Evolutionary conservation across 2,888 invertebrate genomes (phyloP).

Genomic region (Neoascia interrupta): DNA sequence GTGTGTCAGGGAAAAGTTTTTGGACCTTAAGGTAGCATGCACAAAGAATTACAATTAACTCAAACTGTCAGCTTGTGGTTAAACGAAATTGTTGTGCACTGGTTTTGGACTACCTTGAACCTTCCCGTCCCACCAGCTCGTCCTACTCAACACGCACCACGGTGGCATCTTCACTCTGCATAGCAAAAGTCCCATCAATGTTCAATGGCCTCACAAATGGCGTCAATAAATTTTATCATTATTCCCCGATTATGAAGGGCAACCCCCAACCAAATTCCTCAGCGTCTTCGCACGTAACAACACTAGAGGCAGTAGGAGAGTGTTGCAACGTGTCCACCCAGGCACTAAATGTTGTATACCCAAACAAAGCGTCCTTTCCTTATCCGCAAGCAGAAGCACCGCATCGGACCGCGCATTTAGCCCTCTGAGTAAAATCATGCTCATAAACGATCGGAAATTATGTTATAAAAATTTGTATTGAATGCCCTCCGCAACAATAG

Average conservation of each 20-base stretch:
- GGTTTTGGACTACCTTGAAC: constrained; percentile 11
- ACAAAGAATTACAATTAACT: too few species aligned
- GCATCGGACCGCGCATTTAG: constrained; percentile 27
- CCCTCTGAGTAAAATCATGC: constrained; percentile 16
- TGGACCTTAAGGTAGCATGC: too few species aligned
- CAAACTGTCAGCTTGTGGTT: too few species aligned
- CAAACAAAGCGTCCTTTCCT: constrained; percentile 59
- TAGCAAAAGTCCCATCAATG: constrained; percentile 3
- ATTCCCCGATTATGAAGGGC: constrained; percentile 42
- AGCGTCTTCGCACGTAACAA: neutral
- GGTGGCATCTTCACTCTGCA: constrained; percentile 26
- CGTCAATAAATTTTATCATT: constrained; percentile 56
- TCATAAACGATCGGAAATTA: constrained; percentile 63
- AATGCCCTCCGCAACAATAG: constrained; percentile 52
- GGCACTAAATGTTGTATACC: constrained; percentile 52
- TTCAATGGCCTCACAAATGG: constrained; percentile 37
- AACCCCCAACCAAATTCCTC: constrained; percentile 41
- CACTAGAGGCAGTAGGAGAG: neutral
- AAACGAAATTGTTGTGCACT: too few species aligned
- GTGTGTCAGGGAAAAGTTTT: neutral
- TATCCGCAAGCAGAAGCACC: constrained; percentile 55
- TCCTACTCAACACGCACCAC: constrained; percentile 19
- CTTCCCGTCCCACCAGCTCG: neutral
- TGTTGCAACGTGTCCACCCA: constrained; percentile 47
- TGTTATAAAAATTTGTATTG: constrained; percentile 65